Evolutionary conservation across 2,113 vertebrate species (phyloP).

Genomic region (Coreoperca whiteheadi): DNA sequence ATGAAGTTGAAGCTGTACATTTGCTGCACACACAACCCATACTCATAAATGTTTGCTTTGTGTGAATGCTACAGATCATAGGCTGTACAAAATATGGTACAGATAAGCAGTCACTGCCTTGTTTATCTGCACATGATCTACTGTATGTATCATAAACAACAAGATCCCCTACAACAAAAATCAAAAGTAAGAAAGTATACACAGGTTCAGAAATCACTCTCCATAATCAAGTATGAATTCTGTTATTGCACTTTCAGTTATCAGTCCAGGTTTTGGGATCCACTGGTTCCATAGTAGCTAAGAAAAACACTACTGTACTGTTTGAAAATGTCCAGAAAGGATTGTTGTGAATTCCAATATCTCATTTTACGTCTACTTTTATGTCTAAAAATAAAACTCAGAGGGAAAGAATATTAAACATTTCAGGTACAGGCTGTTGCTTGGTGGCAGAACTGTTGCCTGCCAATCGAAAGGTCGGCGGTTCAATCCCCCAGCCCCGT

Average conservation of each 20-base stretch:
- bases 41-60: slow-evolving; percentile 6
- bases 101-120: background rate
- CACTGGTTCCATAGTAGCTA: background rate
- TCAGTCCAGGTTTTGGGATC: background rate
- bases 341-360: background rate
- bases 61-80: background rate
- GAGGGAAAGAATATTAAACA: background rate
- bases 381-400: background rate
- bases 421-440: background rate
- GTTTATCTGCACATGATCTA: background rate
- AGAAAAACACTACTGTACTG: background rate
- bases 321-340: background rate
- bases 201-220: background rate
- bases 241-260: background rate
- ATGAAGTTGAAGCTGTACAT: background rate
- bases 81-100: background rate
- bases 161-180: background rate
- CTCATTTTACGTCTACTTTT: background rate
- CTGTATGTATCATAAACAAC: background rate
- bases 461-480: no score
- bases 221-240: background rate
- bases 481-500: no score
- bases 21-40: background rate
- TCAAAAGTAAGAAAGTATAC: background rate
- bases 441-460: no score